Base-by-base conservation (phyloP, 2,113 vertebrate genomes). In the Gulo gulo region DNA sequence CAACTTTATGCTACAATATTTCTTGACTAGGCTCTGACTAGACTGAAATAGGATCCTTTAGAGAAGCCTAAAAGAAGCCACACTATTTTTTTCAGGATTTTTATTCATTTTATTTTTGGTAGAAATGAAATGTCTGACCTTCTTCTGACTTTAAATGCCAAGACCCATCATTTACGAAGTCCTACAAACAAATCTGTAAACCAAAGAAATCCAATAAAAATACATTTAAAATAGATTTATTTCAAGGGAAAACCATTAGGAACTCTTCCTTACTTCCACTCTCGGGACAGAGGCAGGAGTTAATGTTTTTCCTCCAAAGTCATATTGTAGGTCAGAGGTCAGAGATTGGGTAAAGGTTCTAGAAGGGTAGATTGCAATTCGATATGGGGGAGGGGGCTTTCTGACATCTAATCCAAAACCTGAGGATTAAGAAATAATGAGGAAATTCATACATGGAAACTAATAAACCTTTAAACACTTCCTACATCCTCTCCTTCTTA, bases 31-130 rank as follows among this genome's bases (percentile, higher is more conserved):
- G 81, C 13, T 63, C 20, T 88, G 50, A 57, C 26, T 50, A 83
- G 18, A 71, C 12, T 94, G 55, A 97, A 97, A 96, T 97, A 76
- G 45, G 61, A 57, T 82, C 96, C 67, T 95, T 96, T 91, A 47
- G 26, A 94, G 39, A 94, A 94, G 50, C 2, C 47, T 96, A 36
- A 85, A 92, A 88, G 74, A 76, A 55, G 52, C 45, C 88, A 29
- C 12, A 76, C 6, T 71, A 88, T 57, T 83, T 42, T 63, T 74
- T 86, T 4, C 4, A 42, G 23, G n/a, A 39, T 69, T 71, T 86
- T 81, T 79, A 63, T 89, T 78, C 39, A 85, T 8, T 52, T 88
- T 45, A 67, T 61, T 78, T 97, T 96, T 81, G 57, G 59, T 93
- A 42, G 6, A 84, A 36, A 92, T 81, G 39, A 94, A 92, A 29